These are phyloP conservation scores for Emys orbicularis DNA, from an alignment of 2,797 vertebrate genomes.

Conservation along the genomic window DNA sequence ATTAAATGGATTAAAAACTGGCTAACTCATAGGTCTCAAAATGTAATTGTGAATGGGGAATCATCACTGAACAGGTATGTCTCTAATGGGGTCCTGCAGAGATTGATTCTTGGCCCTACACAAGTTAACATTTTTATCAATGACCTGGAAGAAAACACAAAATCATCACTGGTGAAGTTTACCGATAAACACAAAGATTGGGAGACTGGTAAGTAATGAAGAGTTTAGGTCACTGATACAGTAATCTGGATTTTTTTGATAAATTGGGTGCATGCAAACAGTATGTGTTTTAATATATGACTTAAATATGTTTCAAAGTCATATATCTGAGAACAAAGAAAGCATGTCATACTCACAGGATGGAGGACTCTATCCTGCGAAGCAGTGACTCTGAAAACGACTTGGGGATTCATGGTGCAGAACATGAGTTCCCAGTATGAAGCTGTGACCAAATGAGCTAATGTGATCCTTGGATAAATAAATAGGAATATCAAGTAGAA, in stretches of 20 bases:
- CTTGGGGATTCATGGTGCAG: not conserved
- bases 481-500: not conserved
- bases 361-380: not conserved
- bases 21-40: slow-evolving; percentile 30
- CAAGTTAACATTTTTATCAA: slow-evolving; percentile 11
- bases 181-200: not conserved
- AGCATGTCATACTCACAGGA: not conserved
- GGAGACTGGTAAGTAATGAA: not conserved
- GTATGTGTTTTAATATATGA: not conserved
- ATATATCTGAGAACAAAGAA: not conserved
- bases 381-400: not conserved
- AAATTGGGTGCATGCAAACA: not conserved
- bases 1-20: slow-evolving; percentile 20
- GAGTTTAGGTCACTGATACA: not conserved
- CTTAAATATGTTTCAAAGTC: not conserved
- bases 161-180: not conserved
- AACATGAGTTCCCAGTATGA: not conserved
- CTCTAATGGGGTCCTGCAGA: not conserved
- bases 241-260: not conserved
- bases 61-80: not conserved
- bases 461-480: not conserved
- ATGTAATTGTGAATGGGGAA: slow-evolving; percentile 10
- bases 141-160: not conserved
- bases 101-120: not conserved
- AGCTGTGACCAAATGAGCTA: not conserved